phyloP scores from a whole-genome alignment of 92 coral and sea anemone species.

The Muricea muricata region DNA sequence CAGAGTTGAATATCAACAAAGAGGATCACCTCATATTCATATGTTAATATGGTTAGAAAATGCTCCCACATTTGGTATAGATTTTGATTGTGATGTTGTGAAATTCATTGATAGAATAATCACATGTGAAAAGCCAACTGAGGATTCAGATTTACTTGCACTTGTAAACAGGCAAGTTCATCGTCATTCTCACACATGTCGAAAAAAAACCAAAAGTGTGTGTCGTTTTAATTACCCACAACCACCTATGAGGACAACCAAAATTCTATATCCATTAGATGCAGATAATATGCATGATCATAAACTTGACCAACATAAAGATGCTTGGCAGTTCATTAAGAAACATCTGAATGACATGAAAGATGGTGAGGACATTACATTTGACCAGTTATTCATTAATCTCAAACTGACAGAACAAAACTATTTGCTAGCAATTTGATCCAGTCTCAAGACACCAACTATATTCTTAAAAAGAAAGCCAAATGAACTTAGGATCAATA shows the following conservation, averaged over 20 bases:
- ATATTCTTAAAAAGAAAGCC: no score
- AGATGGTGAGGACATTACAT: background rate
- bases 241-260: no score
- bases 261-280: no score
- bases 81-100: constrained; percentile 41
- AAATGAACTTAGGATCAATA: no score
- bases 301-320: constrained; percentile 3
- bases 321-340: no score
- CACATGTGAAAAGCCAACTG: constrained; percentile 42
- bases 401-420: background rate
- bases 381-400: background rate
- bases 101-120: constrained; percentile 62
- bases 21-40: no score
- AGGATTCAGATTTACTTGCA: constrained; percentile 20
- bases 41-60: background rate
- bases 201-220: no score
- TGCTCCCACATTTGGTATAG: constrained; percentile 19
- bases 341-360: background rate
- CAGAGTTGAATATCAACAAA: background rate
- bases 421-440: constrained; percentile 49
- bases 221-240: no score
- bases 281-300: background rate
- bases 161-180: no score
- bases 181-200: no score
- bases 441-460: constrained; percentile 54